Evolutionary conservation across 2,888 invertebrate genomes (phyloP).

Genomic region (Xylophagus ater): DNA sequence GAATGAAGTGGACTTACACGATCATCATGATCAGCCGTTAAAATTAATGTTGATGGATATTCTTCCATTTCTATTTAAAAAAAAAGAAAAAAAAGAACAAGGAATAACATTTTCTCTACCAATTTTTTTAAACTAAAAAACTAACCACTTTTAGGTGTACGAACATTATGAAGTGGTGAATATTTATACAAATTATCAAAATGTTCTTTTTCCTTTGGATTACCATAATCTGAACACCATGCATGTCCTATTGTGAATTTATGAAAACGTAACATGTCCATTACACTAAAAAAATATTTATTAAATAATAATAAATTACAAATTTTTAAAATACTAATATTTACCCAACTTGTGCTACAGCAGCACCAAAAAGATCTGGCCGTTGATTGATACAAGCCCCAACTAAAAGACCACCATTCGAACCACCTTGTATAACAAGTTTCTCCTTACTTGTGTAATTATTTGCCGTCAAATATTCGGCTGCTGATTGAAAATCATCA

Average conservation of each 20-base stretch:
- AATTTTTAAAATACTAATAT: not conserved
- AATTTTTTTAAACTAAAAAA: slow-evolving; percentile 12
- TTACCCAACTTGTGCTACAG: slow-evolving; percentile 89
- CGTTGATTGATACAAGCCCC: slow-evolving; percentile 91
- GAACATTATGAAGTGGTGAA: slow-evolving; percentile 90
- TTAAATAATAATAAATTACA: not conserved
- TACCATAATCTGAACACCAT: slow-evolving; percentile 94
- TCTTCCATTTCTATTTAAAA: slow-evolving; percentile 42
- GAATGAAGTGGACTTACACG: slow-evolving; percentile 96
- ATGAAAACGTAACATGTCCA: slow-evolving; percentile 96
- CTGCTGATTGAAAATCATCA: slow-evolving; percentile 90
- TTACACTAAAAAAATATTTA: slow-evolving; percentile 53
- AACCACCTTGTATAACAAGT: slow-evolving; percentile 85
- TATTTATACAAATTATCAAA: slow-evolving; percentile 76
- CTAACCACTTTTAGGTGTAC: slow-evolving; percentile 46
- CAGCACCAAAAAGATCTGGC: slow-evolving; percentile 88
- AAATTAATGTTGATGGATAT: slow-evolving; percentile 83
- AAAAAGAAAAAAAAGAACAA: slow-evolving; percentile 8
- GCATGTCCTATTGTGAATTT: slow-evolving; percentile 97
- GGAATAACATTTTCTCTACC: slow-evolving; percentile 5
- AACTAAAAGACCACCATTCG: slow-evolving; percentile 94
- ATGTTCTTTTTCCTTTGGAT: slow-evolving; percentile 73
- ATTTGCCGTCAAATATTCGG: slow-evolving; percentile 70
- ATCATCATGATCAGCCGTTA: slow-evolving; percentile 98
- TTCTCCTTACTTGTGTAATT: slow-evolving; percentile 66